Conservation (phyloP, 2,888 invertebrate species). For the Nemotelus pantherinus region DNA sequence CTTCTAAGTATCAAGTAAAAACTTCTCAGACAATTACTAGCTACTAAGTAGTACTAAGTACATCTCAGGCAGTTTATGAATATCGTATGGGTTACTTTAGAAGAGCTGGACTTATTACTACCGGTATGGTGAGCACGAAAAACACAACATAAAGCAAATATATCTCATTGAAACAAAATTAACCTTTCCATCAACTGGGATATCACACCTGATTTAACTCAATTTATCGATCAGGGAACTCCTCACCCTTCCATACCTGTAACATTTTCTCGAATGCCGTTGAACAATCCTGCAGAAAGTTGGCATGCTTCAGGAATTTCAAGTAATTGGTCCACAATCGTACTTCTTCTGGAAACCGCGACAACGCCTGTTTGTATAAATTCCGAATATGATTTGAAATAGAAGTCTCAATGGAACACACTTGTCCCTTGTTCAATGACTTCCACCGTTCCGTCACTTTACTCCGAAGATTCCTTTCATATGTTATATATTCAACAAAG, state of each 20-base stretch:
- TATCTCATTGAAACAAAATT: too few species aligned
- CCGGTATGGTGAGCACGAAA: too few species aligned
- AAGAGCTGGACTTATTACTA: too few species aligned
- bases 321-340: conserved; percentile 82
- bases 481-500: conserved; percentile 60
- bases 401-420: conserved; percentile 72
- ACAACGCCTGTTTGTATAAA: conserved; percentile 76
- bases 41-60: too few species aligned
- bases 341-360: conserved; percentile 76
- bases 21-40: too few species aligned
- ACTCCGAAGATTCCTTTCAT: conserved; percentile 59
- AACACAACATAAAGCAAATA: too few species aligned
- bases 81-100: too few species aligned
- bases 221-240: too few species aligned
- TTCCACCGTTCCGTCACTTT: conserved; percentile 66
- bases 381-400: conserved; percentile 78
- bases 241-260: conserved; percentile 64
- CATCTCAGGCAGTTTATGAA: too few species aligned
- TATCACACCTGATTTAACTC: too few species aligned
- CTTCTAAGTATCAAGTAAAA: too few species aligned
- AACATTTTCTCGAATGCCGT: conserved; percentile 71
- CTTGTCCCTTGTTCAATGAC: conserved; percentile 68
- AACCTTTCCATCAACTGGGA: too few species aligned
- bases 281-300: conserved; percentile 68
- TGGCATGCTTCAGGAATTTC: conserved; percentile 78